These are phyloP conservation scores for Bombus difficillimus DNA, from an alignment of 1,140 invertebrate genomes.

Conservation along the genomic window DNA sequence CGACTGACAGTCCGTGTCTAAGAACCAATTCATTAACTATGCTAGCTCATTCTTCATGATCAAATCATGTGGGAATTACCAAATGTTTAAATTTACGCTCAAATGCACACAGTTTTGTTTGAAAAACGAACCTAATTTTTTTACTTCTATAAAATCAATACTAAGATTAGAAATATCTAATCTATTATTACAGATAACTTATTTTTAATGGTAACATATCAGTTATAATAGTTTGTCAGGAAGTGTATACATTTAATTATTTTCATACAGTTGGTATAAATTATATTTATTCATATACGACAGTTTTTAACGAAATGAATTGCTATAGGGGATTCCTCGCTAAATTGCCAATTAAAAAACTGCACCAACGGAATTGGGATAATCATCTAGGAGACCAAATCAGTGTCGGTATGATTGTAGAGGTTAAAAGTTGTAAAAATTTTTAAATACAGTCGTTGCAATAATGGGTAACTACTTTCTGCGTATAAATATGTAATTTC, in stretches of 20 bases:
- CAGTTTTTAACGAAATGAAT: not conserved
- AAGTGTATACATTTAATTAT: not conserved
- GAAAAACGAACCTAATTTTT: not conserved
- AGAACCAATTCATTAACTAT: not conserved
- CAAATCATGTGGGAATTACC: not conserved
- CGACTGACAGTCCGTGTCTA: constrained; percentile 7
- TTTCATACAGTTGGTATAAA: not conserved
- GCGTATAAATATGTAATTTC: too few relatives aligned
- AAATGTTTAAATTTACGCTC: too few relatives aligned
- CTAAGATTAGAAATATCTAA: not conserved
- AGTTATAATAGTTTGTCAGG: not conserved
- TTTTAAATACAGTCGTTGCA: not conserved
- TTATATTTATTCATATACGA: not conserved
- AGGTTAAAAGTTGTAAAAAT: not conserved
- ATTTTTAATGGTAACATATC: not conserved
- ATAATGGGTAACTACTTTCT: constrained; percentile 18
- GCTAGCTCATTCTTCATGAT: not conserved
- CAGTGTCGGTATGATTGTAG: not conserved
- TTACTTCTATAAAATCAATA: not conserved
- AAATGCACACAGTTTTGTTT: not conserved
- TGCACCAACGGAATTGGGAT: not conserved
- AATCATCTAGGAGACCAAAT: too few relatives aligned
- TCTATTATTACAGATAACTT: not conserved
- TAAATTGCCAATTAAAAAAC: not conserved
- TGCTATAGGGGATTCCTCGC: not conserved